Percentiles rank a stretch among this genome's conserved stretches.
Conservation (phyloP, 2,797 vertebrate genomes). For the Bradypodion pumilum region DNA sequence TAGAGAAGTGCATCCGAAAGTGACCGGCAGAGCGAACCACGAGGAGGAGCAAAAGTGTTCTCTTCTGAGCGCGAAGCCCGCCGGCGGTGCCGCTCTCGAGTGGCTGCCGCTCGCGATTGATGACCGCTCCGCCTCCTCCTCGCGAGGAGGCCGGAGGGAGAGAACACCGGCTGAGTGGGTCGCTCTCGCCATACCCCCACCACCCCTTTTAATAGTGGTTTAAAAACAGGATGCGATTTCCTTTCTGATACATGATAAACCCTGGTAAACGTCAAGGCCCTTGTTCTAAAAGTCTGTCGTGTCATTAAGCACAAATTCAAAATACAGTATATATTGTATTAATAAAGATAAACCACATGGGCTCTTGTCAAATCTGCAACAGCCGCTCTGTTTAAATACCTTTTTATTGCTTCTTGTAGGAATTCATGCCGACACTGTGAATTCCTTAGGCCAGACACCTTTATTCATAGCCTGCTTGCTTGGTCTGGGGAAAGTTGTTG, state of each 20-base stretch:
- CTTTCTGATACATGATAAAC: too few relatives aligned
- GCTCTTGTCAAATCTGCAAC: too few relatives aligned
- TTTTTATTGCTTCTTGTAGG: conserved; percentile 63
- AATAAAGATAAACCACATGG: background rate
- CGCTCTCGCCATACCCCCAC: fast-evolving
- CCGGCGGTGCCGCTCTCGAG: background rate
- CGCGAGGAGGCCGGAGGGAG: background rate
- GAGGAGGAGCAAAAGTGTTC: conserved; percentile 34
- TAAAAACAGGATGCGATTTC: background rate
- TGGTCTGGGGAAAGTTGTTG: conserved; percentile 76
- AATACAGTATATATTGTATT: too few relatives aligned
- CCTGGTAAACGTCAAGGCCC: too few relatives aligned
- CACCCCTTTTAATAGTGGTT: fast-evolving
- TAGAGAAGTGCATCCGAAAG: conserved; percentile 40
- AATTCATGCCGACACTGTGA: conserved; percentile 76
- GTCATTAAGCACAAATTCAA: too few relatives aligned
- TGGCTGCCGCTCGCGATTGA: background rate
- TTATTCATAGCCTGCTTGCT: conserved; percentile 82
- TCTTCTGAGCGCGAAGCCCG: conserved; percentile 36
- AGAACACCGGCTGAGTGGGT: conserved; percentile 32
- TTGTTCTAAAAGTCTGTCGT: too few relatives aligned
- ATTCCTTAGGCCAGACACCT: conserved; percentile 82
- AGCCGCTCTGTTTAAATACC: background rate
- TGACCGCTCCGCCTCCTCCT: conserved; percentile 22
- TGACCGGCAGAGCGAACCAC: conserved; percentile 19